These are phyloP conservation scores for Bellardia bayeri DNA, from an alignment of 2,888 invertebrate genomes.

Conservation along the genomic window DNA sequence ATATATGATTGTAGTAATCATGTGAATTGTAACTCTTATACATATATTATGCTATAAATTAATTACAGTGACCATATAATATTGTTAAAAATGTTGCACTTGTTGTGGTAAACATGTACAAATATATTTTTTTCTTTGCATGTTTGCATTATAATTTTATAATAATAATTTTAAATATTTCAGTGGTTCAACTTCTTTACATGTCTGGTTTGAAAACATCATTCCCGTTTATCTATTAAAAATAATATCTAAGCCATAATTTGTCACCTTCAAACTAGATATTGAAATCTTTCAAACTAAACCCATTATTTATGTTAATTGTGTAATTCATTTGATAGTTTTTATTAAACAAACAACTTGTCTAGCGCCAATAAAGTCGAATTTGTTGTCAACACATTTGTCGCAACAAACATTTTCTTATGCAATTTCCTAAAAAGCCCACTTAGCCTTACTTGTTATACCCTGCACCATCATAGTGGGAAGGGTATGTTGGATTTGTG, in stretches of 20 bases:
- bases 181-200: too few species aligned
- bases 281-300: neutral
- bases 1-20: too few species aligned
- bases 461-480: too few species aligned
- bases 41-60: too few species aligned
- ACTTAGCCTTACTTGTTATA: neutral
- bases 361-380: slow-evolving; percentile 1
- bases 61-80: too few species aligned
- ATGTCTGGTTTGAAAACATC: neutral
- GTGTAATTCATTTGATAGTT: neutral
- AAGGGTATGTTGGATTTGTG: too few species aligned
- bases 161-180: too few species aligned
- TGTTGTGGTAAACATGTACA: too few species aligned
- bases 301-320: neutral
- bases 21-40: too few species aligned
- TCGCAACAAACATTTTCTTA: slow-evolving; percentile 24
- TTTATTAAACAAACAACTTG: slow-evolving; percentile 16
- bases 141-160: too few species aligned
- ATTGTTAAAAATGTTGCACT: too few species aligned
- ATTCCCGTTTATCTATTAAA: neutral
- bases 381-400: slow-evolving; percentile 48
- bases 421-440: slow-evolving; percentile 33
- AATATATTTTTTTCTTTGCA: too few species aligned
- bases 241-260: neutral
- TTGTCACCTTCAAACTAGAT: neutral